Evolutionary conservation across 2,113 vertebrate genomes (phyloP).

Genomic region (Dicrurus megarhynchus): DNA sequence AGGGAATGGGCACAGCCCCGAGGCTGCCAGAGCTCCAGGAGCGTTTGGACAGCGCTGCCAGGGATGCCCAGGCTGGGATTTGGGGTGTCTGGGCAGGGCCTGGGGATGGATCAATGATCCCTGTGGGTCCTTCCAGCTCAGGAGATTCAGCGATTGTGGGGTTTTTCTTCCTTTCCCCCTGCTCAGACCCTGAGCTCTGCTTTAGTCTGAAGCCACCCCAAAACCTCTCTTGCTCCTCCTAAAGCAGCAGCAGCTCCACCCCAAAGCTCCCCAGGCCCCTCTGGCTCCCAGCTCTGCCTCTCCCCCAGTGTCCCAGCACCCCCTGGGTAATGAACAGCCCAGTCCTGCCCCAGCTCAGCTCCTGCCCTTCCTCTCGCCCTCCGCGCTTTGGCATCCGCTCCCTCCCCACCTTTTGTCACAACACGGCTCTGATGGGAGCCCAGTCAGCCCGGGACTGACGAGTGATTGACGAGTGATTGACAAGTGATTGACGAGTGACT

Average conservation of each 20-base stretch:
- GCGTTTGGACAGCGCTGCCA: not conserved
- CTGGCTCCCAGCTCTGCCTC: not conserved
- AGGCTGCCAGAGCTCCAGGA: not conserved
- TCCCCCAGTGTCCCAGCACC: not conserved
- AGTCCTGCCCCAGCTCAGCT: not conserved
- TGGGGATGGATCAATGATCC: fast-evolving
- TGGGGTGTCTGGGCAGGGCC: not conserved
- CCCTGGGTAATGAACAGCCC: not conserved
- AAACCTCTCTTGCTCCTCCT: not conserved
- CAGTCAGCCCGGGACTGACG: not conserved
- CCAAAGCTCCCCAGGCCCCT: not conserved
- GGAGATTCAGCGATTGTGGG: not conserved
- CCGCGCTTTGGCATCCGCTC: not conserved
- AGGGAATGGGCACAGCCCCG: not conserved
- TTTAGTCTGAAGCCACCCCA: too few relatives aligned
- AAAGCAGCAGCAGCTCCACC: not conserved
- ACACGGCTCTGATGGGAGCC: not conserved
- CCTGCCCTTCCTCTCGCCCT: not conserved
- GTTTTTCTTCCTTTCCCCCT: not conserved
- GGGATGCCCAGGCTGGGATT: not conserved
- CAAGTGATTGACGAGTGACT: not conserved
- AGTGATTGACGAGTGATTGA: not conserved
- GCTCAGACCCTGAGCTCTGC: not conserved
- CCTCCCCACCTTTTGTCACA: not conserved
- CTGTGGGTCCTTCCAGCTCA: not conserved